A percentile compares a stretch with the other conserved stretches of the same genome.
Conservation (phyloP, 2,797 vertebrate species). For the Melanotaenia pygmaea region DNA sequence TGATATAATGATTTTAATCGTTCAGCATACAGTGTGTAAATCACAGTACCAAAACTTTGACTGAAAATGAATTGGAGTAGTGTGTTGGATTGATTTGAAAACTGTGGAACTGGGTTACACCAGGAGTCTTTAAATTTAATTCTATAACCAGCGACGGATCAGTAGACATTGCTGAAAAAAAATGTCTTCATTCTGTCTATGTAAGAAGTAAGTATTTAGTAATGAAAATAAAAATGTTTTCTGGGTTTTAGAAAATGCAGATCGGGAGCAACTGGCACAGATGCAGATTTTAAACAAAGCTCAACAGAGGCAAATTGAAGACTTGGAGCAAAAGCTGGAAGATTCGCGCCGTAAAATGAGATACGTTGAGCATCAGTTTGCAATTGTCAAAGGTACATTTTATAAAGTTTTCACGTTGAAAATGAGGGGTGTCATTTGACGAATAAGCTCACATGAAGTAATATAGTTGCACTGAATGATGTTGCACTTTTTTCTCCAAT, state of each 20-base stretch:
- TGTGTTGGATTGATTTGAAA: not conserved
- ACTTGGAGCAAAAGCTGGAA: constrained; percentile 89
- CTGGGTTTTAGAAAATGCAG: constrained; percentile 83
- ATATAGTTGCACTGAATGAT: not conserved
- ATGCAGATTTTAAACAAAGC: constrained; percentile 93
- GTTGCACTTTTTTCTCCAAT: not conserved
- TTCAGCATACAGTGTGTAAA: not conserved
- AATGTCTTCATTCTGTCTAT: not conserved
- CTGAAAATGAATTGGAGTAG: not conserved
- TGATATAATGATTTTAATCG: not conserved
- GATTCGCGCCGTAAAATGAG: constrained; percentile 90
- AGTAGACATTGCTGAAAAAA: not conserved
- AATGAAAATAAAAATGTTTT: not conserved
- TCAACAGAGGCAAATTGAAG: constrained; percentile 90
- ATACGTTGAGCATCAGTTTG: constrained; percentile 93
- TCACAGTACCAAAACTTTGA: not conserved
- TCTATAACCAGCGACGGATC: not conserved
- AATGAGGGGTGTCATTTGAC: not conserved
- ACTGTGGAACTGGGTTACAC: not conserved
- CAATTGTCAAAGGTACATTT: constrained; percentile 89
- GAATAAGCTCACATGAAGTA: not conserved
- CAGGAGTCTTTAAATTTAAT: no score
- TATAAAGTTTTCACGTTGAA: not conserved
- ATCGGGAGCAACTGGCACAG: constrained; percentile 89
- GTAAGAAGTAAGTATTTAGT: not conserved